phyloP scores from a whole-genome alignment of 2,797 vertebrate species.

The Toxotes lorentzi region DNA sequence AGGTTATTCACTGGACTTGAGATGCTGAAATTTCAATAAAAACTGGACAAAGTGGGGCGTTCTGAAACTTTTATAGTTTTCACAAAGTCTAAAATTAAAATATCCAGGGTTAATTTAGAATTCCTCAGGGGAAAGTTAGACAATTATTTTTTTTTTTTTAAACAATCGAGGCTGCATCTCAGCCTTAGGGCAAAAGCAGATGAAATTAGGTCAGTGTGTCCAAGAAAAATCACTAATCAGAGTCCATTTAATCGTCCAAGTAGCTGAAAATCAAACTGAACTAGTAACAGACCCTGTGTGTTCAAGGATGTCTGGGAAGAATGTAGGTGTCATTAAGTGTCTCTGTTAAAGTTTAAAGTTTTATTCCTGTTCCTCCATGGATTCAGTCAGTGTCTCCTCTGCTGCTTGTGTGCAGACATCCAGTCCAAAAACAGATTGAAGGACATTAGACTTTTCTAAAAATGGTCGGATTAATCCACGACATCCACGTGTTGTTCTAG shows the following conservation, averaged over 20 bases:
- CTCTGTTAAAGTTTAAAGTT: too few species aligned
- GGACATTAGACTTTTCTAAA: not conserved
- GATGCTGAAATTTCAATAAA: too few species aligned
- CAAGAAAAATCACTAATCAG: not conserved
- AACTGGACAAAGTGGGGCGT: too few species aligned
- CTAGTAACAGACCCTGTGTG: too few species aligned
- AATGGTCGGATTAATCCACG: not conserved
- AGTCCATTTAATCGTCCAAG: not conserved
- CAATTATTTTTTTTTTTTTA: not conserved
- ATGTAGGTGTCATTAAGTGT: too few species aligned
- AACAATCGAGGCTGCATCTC: not conserved
- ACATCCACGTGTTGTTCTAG: not conserved
- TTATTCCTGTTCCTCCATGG: too few species aligned
- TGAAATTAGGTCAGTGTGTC: not conserved
- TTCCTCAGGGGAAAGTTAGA: not conserved
- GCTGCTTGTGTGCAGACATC: too few species aligned
- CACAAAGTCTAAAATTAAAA: not conserved
- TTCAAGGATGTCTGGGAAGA: too few species aligned
- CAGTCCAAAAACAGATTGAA: not conserved
- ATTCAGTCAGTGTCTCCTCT: too few species aligned
- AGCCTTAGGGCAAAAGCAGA: not conserved
- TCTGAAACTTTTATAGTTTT: not conserved
- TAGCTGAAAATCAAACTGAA: not conserved
- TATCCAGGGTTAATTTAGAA: not conserved
- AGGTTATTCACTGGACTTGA: too few species aligned